A percentile compares a stretch with the other conserved stretches of the same genome.
Conservation (phyloP, 2,113 vertebrate genomes). For the Spizaetus ornatus region DNA sequence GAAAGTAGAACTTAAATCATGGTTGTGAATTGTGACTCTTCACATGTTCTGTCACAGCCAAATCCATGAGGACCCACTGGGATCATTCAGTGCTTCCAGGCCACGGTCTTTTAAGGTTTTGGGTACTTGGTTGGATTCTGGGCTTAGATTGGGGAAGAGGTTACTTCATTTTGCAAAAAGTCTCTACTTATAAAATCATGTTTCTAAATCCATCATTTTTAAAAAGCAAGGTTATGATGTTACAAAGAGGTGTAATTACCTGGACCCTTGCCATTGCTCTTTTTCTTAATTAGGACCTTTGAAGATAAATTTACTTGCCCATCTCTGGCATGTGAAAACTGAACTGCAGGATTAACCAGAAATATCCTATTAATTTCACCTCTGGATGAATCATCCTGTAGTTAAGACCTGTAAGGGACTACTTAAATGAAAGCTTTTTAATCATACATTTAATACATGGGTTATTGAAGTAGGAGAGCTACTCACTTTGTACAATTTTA, state of each 20-base stretch:
- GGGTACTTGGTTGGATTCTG: neutral
- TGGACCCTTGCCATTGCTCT: neutral
- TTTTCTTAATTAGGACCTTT: slow-evolving; percentile 31
- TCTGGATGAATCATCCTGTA: neutral
- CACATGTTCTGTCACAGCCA: neutral
- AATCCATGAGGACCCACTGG: neutral
- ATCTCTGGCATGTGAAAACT: neutral
- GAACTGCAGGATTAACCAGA: slow-evolving; percentile 11
- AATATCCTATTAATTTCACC: slow-evolving; percentile 30
- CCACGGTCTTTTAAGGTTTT: neutral
- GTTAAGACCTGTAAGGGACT: slow-evolving; percentile 19
- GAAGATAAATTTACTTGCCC: slow-evolving; percentile 25
- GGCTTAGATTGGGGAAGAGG: neutral
- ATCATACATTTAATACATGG: slow-evolving; percentile 10
- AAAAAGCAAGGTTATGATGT: slow-evolving; percentile 22
- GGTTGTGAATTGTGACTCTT: neutral
- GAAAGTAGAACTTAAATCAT: neutral
- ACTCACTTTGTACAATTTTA: slow-evolving; percentile 40
- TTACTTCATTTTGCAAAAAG: neutral
- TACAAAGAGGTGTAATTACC: slow-evolving; percentile 44
- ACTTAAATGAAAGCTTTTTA: slow-evolving; percentile 52
- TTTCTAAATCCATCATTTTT: neutral
- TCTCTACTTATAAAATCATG: neutral
- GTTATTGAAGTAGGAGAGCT: slow-evolving; percentile 31
- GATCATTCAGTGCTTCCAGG: neutral